These are phyloP conservation scores for Amiota communis DNA, from an alignment of 2,888 invertebrate species.

Conservation along the genomic window DNA sequence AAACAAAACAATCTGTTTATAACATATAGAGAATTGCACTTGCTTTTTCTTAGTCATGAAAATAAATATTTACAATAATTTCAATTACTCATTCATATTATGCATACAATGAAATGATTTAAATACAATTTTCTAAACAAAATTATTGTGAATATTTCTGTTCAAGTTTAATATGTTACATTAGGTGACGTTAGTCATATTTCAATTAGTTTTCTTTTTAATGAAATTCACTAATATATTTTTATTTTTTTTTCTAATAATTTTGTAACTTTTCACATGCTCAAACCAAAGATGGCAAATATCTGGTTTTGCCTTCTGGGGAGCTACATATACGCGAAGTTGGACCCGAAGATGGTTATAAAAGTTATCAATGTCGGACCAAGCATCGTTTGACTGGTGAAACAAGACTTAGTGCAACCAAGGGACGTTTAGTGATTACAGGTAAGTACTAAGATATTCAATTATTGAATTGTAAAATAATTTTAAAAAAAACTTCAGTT, in stretches of 20 bases:
- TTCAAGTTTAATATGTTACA: too few species aligned
- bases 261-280: background rate
- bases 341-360: constrained; percentile 94
- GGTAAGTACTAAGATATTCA: constrained; percentile 79
- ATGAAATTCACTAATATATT: background rate
- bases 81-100: too few species aligned
- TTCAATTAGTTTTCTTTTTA: too few species aligned
- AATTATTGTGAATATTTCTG: too few species aligned
- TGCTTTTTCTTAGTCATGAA: too few species aligned
- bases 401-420: constrained; percentile 92
- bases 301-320: constrained; percentile 93
- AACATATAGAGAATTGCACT: too few species aligned
- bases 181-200: too few species aligned
- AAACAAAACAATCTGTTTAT: too few species aligned
- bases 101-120: too few species aligned
- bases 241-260: too few species aligned
- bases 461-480: background rate
- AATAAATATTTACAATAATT: too few species aligned
- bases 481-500: constrained; percentile 16
- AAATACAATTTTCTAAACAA: too few species aligned
- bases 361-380: constrained; percentile 94
- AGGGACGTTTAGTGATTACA: constrained; percentile 94
- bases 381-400: constrained; percentile 94
- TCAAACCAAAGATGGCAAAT: constrained; percentile 80
- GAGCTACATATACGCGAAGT: constrained; percentile 97